These are phyloP conservation scores for Hypanus sabinus DNA, from an alignment of 2,113 vertebrate species.

Conservation along the genomic window DNA sequence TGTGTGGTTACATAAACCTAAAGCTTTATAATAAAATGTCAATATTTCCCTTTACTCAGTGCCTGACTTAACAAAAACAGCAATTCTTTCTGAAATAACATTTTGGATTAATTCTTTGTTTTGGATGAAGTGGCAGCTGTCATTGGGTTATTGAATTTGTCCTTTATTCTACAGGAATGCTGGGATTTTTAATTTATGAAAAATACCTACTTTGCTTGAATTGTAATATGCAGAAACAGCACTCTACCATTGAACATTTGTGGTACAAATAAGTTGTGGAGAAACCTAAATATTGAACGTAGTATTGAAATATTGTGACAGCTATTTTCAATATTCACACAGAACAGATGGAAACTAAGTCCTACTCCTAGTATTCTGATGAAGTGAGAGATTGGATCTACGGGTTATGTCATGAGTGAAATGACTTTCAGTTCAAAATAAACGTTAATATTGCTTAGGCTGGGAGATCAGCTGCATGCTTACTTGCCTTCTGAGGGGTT, in stretches of 20 bases:
- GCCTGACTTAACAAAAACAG: neutral
- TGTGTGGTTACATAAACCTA: neutral
- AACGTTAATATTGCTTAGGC: neutral
- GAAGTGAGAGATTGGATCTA: neutral
- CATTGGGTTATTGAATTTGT: neutral
- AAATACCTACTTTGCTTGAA: neutral
- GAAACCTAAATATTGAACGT: neutral
- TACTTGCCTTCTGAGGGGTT: neutral
- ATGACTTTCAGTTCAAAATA: neutral
- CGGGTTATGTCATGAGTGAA: neutral
- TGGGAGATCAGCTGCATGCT: neutral
- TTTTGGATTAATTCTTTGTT: constrained; percentile 1
- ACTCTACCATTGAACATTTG: neutral
- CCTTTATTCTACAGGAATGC: neutral
- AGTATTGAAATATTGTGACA: neutral
- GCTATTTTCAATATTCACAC: constrained; percentile 10
- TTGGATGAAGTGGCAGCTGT: neutral
- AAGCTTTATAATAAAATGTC: neutral
- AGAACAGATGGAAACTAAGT: neutral
- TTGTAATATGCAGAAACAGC: neutral
- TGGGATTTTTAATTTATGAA: neutral
- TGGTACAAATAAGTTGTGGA: neutral
- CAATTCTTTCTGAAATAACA: neutral
- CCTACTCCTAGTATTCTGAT: neutral
- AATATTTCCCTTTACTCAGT: neutral